Evolutionary conservation across 2,888 invertebrate genomes (phyloP), one percentile per base, ranked within the genome.

Genomic region (Invenusta paracnida): DNA sequence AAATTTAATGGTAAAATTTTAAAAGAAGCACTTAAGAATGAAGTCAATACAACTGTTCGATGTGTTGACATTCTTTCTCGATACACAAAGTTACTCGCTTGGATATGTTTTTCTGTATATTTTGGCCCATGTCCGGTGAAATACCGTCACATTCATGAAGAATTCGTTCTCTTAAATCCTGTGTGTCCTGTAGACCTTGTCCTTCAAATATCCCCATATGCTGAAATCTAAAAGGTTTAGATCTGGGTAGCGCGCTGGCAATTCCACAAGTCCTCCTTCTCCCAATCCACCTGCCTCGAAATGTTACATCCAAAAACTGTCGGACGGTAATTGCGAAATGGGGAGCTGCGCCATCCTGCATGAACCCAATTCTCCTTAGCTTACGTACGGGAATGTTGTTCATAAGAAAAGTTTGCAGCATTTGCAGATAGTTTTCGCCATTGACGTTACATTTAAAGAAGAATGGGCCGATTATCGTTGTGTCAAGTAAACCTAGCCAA

Each of bases 401-500:
- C 73, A 73, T 73, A 23, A 73, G 73, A 5, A 5, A 73, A 5
- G 73, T 73, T 23, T 73, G 73, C 73, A 73, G 23, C 73, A 73
- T 73, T 13, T 73, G 11, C 73, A 73, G 73, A 23, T 73, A 73
- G 23, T 73, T 73, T 73, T 73, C 2, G 11, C 73, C 73, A 73
- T 73, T 73, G 73, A 73, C 73, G 23, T 73, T 73, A 23, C 73
- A 5, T 73, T 73, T 23, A 73, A 73, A 73, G 23, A 73, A 73
- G 73, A 73, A 73, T 73, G 73, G 73, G 73, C 73, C 73, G 25
- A 73, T 73, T n/a, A n/a, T n/a, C n/a, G 73, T 73, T 73, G 73
- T 73, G 73, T 73, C 73, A 73, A 73, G n/a, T 73, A 73, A 73
- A 73, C 73, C 73, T 73, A 73, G 73, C 73, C 73, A 73, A 23